Evolutionary conservation across 1,140 invertebrate species (phyloP).

Genomic region (Ganaspis sp.): DNA sequence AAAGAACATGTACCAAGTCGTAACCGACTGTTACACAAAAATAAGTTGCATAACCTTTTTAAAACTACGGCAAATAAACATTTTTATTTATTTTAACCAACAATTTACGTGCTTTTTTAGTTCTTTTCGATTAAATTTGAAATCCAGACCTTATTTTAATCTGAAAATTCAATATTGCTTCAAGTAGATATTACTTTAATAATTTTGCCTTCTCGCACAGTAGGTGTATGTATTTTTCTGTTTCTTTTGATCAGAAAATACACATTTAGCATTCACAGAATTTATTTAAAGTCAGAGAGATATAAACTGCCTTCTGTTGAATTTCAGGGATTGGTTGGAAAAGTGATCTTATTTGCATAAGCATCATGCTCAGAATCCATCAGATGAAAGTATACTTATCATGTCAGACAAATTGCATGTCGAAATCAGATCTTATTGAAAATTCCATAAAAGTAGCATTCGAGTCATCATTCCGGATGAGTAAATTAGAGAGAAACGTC

Average conservation of each 20-base stretch:
- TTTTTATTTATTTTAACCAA: too few species aligned
- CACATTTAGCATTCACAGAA: too few species aligned
- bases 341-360: neutral
- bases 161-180: too few species aligned
- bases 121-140: too few species aligned
- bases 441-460: neutral
- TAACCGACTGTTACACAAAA: neutral
- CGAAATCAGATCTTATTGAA: slow-evolving; percentile 5
- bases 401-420: slow-evolving; percentile 1
- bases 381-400: neutral
- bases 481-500: slow-evolving; percentile 9
- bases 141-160: too few species aligned
- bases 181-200: too few species aligned
- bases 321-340: neutral
- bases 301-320: neutral
- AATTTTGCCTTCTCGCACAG: too few species aligned
- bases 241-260: too few species aligned
- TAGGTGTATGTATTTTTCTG: too few species aligned
- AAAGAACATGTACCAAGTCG: neutral
- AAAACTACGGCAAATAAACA: neutral
- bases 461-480: neutral
- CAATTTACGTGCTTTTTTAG: too few species aligned
- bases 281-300: too few species aligned
- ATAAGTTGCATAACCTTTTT: neutral
- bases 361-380: neutral